phyloP scores from a whole-genome alignment of 2,888 invertebrate species.

The Ernsta delagoae region DNA sequence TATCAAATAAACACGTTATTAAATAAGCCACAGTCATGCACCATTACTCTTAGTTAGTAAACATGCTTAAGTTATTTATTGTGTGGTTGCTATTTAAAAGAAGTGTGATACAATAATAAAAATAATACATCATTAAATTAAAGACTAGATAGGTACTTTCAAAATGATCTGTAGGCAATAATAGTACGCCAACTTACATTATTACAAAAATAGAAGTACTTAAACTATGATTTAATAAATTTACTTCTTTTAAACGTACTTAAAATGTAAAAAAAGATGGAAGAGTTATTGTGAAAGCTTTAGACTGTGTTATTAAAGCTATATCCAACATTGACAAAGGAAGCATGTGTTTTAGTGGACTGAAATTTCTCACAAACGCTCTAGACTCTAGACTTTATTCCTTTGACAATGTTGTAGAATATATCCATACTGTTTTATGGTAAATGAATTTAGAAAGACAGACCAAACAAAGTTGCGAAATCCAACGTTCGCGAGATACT shows the following conservation, averaged over 20 bases:
- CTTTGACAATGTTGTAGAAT: constrained; percentile 58
- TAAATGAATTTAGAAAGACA: constrained; percentile 61
- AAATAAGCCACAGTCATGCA: background rate
- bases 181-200: background rate
- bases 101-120: background rate
- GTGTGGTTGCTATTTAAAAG: constrained; percentile 13
- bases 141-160: background rate
- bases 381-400: constrained; percentile 39
- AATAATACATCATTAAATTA: background rate
- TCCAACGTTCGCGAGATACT: constrained; percentile 73
- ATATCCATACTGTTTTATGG: constrained; percentile 48
- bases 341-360: constrained; percentile 38
- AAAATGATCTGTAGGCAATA: background rate
- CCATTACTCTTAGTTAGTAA: background rate
- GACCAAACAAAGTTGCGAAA: constrained; percentile 65
- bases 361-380: background rate
- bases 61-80: constrained; percentile 1
- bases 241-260: constrained; percentile 6
- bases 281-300: constrained; percentile 5
- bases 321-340: constrained; percentile 46
- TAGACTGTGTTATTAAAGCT: constrained; percentile 38
- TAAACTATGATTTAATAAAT: background rate
- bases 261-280: background rate
- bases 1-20: constrained; percentile 15
- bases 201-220: background rate